Base-by-base conservation (phyloP, 2,888 invertebrate species). In the Endotricha flammealis region DNA sequence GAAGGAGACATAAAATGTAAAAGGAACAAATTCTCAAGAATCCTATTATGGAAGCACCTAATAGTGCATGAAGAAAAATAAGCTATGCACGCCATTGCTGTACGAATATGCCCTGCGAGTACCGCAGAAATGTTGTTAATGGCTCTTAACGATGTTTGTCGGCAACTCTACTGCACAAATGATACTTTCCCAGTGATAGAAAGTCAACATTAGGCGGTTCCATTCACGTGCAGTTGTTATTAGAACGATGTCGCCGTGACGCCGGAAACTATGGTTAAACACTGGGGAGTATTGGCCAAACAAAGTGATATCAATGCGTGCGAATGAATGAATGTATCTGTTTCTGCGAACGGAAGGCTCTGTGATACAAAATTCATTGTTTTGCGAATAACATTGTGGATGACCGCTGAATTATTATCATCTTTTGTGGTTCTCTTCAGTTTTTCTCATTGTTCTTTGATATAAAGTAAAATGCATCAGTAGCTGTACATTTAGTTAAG, bases 151-250 rank as follows among this genome's bases (percentile, higher is more conserved):
- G 61, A 64, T 63, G 67, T 66, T 68, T 63, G 62, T 57, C 60
- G 57, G 66, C 62, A 57, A 59, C 64, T 61, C 51, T 56, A 56
- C 58, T 57, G 53, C 64, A 67, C 70, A 72, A 73, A 74, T 68
- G 70, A 71, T 72, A 79, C 79, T 80, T 81, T 79, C 82, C 66
- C 72, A 76, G 60, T 65, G 52, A 67, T 78, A 81, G 82, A 81
- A 81, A 81, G 81, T 75, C 65, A 71, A 76, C 72, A 77, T 76
- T 71, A 69, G 62, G 69, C 58, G 57, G 62, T 53, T 69, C 56
- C 67, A 72, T 79, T 75, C 73, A 69, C 64, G 65, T 63, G 58
- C 63, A 53, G 63, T 58, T 75, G 72, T 76, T 80, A 78, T 78
- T 72, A 67, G 69, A 74, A 63, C 67, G 64, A 51, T 61, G 59